Conservation (phyloP, 2,113 vertebrate genomes). For the Arvicanthis niloticus region DNA sequence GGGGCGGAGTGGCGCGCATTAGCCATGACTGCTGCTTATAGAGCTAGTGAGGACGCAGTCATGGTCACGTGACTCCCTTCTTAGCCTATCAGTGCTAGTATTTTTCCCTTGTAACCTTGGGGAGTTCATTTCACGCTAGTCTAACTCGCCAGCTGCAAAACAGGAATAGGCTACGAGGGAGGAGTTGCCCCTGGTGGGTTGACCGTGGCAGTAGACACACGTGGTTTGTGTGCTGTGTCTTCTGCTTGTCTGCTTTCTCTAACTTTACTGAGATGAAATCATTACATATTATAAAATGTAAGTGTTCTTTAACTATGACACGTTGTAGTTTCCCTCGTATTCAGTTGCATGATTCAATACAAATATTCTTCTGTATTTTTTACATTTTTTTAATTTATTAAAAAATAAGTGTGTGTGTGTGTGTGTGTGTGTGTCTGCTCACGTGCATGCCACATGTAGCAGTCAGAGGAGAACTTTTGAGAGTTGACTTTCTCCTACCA, state of each 20-base stretch:
- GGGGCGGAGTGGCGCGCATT: too few relatives aligned
- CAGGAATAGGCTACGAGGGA: neutral
- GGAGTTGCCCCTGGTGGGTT: neutral
- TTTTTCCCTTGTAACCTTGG: neutral
- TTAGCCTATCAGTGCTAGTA: neutral
- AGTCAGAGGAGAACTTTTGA: neutral
- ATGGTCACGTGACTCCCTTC: neutral
- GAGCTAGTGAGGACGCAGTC: neutral
- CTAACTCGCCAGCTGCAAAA: neutral
- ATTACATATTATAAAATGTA: neutral
- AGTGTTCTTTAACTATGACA: slow-evolving; percentile 20
- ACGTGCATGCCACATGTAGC: too few relatives aligned
- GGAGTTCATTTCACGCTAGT: slow-evolving; percentile 8
- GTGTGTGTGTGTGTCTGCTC: neutral
- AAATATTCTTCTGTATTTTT: neutral
- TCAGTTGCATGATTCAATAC: neutral
- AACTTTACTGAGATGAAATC: neutral
- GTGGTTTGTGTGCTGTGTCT: neutral
- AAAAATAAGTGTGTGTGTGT: neutral
- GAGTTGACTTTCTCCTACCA: neutral
- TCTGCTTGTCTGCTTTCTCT: neutral
- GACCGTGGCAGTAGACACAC: neutral
- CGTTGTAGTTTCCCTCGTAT: neutral
- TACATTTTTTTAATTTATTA: neutral
- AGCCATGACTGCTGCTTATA: neutral